Evolutionary conservation across 92 coral and sea anemone species (phyloP), one percentile per base, ranked within the genome.

Genomic region (Palythoa grandiflora): DNA sequence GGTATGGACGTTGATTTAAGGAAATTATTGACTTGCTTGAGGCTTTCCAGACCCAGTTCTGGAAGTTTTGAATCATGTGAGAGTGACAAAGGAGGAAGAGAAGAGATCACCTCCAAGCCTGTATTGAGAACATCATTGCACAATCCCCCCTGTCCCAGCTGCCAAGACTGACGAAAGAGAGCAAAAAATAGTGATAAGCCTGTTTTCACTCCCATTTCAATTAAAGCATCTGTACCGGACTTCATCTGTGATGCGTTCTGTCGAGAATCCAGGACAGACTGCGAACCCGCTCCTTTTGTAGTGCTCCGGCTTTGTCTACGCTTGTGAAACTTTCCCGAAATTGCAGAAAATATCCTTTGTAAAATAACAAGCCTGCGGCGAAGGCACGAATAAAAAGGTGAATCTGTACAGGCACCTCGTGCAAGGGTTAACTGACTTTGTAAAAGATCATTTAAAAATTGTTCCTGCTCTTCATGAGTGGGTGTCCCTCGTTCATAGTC

Each of bases 201-300:
- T 53, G 98, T 94, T 89, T 91, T 94, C 38, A 94, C 79, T 47
- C 98, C 98, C 95, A 94, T 91, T 73, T 94, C 95, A 36, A 94
- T 71, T 12, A 94, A 88, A 11, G 91, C 93, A 57, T 85, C 92
- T 38, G 93, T 74, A 20, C 94, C 98, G 66, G 89, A 84, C 71
- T 87, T 92, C 3, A 55, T 57, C 38, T 93, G 94, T 9, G 83
- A 28, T 10, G 77, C 52, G 71, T 86, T 71, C 28, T 88, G 68
- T 59, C 85, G 84, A 17, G 53, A 71, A 84, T 91, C 83, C 36
- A 84, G 40, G 38, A 73, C 81, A 54, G 93, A 89, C 38, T 89
- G 76, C 1, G 92, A 61, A 44, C 77, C 79, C 7, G 66, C 71
- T 4, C 76, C 76, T 40, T 53, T 90, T 54, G 50, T 78, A n/a